Conservation (phyloP, 2,797 vertebrate genomes). For the Agapornis canus region DNA sequence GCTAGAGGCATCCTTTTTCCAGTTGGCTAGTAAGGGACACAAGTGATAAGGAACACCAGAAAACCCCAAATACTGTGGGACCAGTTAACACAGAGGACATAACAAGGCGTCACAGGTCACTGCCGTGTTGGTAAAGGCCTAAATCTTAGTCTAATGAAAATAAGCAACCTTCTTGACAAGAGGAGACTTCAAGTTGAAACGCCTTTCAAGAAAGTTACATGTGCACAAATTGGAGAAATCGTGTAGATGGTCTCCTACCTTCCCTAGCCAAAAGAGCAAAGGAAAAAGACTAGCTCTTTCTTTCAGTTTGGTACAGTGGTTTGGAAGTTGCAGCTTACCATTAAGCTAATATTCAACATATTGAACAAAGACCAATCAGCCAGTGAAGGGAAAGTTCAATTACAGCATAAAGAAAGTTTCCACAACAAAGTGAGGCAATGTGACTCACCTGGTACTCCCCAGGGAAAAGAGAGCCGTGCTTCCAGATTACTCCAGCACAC, state of each 20-base stretch:
- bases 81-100: not conserved
- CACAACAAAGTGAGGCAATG: not conserved
- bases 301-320: not conserved
- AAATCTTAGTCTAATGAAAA: not conserved
- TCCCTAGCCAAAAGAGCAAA: not conserved
- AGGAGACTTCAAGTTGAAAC: not conserved
- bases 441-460: not conserved
- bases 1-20: not conserved
- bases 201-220: not conserved
- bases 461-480: not conserved
- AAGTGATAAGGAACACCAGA: not conserved
- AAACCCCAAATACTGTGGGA: not conserved
- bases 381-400: not conserved
- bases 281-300: not conserved
- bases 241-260: not conserved
- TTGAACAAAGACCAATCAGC: not conserved
- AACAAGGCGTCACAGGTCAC: not conserved
- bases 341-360: not conserved
- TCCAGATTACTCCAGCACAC: not conserved
- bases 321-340: not conserved
- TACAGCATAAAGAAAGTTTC: not conserved
- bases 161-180: not conserved
- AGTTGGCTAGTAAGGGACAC: not conserved
- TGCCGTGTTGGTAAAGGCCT: not conserved
- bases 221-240: not conserved